Percentiles rank a stretch among this genome's conserved stretches.
phyloP scores from a whole-genome alignment of 2,888 invertebrate species.

The Cephus spinipes region DNA sequence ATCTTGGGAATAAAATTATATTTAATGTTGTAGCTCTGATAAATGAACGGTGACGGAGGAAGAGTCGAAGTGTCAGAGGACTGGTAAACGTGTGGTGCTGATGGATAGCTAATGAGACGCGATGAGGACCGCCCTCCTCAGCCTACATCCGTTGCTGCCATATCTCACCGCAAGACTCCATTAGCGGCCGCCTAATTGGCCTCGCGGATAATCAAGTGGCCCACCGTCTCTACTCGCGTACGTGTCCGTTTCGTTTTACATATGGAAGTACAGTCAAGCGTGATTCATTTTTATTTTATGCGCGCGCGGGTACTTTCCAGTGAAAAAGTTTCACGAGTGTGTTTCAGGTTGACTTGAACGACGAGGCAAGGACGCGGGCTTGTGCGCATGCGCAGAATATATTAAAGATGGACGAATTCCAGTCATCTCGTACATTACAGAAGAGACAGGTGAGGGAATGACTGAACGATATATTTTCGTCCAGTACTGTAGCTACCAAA shows the following conservation, averaged over 20 bases:
- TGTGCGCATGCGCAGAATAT: conserved; percentile 11
- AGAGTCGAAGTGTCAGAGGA: conserved; percentile 6
- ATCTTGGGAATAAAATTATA: conserved; percentile 30
- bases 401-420: neutral
- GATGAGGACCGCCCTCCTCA: conserved; percentile 35
- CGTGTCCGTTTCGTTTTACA: conserved; percentile 8
- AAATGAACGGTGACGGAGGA: conserved; percentile 30
- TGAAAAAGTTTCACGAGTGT: conserved; percentile 5
- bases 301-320: conserved; percentile 12
- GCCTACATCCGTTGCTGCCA: conserved; percentile 25
- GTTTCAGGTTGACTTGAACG: neutral
- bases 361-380: neutral
- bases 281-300: conserved; percentile 29
- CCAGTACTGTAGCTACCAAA: neutral
- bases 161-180: conserved; percentile 46
- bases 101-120: conserved; percentile 46
- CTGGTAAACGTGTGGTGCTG: conserved; percentile 34
- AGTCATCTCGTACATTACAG: neutral
- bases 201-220: conserved; percentile 44
- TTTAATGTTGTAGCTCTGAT: conserved; percentile 31
- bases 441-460: neutral
- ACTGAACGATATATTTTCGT: neutral
- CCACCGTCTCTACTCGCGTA: conserved; percentile 31
- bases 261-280: conserved; percentile 16
- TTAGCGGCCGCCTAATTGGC: conserved; percentile 43